These are phyloP conservation scores for Laticauda colubrina DNA, from an alignment of 2,113 vertebrate genomes.

Conservation along the genomic window DNA sequence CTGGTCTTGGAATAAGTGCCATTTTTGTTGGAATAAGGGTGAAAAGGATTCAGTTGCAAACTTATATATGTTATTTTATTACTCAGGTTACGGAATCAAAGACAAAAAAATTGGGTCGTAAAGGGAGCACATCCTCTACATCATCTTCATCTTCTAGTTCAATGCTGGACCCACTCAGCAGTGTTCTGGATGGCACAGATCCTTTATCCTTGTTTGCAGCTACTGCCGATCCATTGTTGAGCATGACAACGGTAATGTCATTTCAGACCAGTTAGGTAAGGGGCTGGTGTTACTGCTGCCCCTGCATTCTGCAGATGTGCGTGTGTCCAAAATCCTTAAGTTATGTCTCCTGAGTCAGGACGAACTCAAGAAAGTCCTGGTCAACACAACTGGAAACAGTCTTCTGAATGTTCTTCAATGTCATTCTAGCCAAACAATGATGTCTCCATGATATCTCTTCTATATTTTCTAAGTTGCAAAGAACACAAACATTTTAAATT, in stretches of 20 bases:
- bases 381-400: background rate
- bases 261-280: background rate
- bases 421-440: background rate
- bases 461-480: background rate
- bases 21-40: background rate
- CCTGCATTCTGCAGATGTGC: background rate
- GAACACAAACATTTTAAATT: background rate
- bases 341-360: background rate
- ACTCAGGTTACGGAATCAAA: slow-evolving; percentile 90
- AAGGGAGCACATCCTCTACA: slow-evolving; percentile 90
- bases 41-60: background rate
- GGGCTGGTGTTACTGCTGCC: slow-evolving; percentile 4
- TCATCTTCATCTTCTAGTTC: slow-evolving; percentile 92
- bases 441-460: background rate
- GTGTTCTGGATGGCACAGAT: slow-evolving; percentile 90
- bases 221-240: slow-evolving; percentile 68
- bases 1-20: background rate
- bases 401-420: background rate
- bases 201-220: slow-evolving; percentile 92
- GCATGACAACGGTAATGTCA: slow-evolving; percentile 19
- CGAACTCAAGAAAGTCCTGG: background rate
- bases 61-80: background rate
- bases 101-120: slow-evolving; percentile 81
- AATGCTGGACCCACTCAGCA: slow-evolving; percentile 85
- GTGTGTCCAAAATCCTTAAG: background rate